Conservation (phyloP, 37 sponge, comb jelly and placozoan species). For the Eunapius fragilis region DNA sequence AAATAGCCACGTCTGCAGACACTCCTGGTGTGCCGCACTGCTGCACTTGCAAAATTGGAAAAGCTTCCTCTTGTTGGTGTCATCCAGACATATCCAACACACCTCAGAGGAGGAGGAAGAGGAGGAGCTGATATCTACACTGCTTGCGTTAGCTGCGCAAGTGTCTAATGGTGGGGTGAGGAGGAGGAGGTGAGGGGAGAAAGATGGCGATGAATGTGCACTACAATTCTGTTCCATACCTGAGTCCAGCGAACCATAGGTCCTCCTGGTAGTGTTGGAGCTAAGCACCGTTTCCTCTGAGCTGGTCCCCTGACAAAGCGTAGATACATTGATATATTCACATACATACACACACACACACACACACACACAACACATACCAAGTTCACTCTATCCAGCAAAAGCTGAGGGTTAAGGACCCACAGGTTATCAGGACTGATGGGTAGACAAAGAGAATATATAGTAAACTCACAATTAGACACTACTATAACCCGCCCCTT, state of each 20-base stretch:
- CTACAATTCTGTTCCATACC: neutral
- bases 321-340: neutral
- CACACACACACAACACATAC: neutral
- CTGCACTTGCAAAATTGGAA: constrained; percentile 51
- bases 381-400: constrained; percentile 28
- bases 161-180: neutral
- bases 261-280: neutral
- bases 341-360: neutral
- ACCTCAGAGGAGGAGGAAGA: neutral
- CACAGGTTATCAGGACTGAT: constrained; percentile 62
- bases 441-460: neutral
- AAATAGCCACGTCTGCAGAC: constrained; percentile 48
- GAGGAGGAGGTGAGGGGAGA: neutral
- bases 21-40: constrained; percentile 36
- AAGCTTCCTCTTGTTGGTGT: constrained; percentile 12
- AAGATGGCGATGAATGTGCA: neutral
- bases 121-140: too few species aligned
- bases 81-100: constrained; percentile 64
- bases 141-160: neutral
- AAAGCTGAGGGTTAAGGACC: constrained; percentile 63
- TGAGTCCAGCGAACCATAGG: neutral
- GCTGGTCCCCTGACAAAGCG: neutral
- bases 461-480: neutral
- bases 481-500: too few species aligned
- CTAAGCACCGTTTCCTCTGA: neutral